phyloP scores from a whole-genome alignment of 2,888 invertebrate species.

The Epinotia ramella region DNA sequence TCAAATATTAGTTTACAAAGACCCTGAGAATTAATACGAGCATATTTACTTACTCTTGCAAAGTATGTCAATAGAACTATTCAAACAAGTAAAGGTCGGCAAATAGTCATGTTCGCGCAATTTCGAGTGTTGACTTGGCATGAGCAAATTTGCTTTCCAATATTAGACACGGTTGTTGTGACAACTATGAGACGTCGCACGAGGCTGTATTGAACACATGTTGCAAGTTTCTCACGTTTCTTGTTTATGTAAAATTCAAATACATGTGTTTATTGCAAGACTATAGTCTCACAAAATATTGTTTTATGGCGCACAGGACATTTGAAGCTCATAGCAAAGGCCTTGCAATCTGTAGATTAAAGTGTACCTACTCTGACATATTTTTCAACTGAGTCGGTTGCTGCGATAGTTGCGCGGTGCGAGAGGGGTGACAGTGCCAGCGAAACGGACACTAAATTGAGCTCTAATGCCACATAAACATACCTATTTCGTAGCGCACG shows the following conservation, averaged over 20 bases:
- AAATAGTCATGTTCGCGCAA: slow-evolving; percentile 30
- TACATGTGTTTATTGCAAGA: background rate
- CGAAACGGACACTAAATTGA: no score
- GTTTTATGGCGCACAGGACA: background rate
- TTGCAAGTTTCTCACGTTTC: background rate
- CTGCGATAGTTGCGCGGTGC: no score
- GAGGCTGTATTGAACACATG: background rate
- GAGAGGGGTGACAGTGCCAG: no score
- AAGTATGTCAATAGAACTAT: slow-evolving; percentile 27
- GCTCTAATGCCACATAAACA: no score
- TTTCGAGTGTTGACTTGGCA: slow-evolving; percentile 24
- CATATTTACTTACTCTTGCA: slow-evolving; percentile 16
- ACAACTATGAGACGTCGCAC: background rate
- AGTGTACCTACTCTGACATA: no score
- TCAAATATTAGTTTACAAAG: slow-evolving; percentile 1
- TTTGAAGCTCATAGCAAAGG: background rate
- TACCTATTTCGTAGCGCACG: no score
- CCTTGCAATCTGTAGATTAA: no score
- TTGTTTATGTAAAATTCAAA: background rate
- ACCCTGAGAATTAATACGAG: slow-evolving; percentile 6
- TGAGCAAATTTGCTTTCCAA: slow-evolving; percentile 28
- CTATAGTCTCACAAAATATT: background rate
- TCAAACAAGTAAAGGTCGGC: slow-evolving; percentile 29
- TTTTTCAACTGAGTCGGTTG: no score
- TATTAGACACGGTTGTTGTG: slow-evolving; percentile 19